Evolutionary conservation across 2,113 vertebrate genomes (phyloP).

Genomic region (Upupa epops): DNA sequence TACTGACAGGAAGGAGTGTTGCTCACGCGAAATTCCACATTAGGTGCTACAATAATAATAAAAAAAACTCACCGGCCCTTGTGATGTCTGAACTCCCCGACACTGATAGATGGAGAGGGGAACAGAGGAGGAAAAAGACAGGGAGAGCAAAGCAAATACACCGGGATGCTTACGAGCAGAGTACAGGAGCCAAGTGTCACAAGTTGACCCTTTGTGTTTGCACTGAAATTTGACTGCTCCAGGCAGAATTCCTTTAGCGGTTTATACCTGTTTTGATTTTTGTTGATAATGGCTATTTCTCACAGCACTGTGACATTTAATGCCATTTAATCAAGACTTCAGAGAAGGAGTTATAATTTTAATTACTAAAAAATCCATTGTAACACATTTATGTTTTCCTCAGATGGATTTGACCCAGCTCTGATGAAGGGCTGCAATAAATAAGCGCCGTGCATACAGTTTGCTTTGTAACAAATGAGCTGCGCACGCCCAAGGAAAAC

Average conservation of each 20-base stretch:
- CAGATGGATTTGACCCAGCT: neutral
- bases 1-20: constrained; percentile 68
- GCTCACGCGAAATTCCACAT: constrained; percentile 70
- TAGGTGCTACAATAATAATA: constrained; percentile 65
- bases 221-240: constrained; percentile 10
- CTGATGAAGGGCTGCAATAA: constrained; percentile 23
- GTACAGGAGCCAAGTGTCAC: constrained; percentile 50
- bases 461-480: neutral
- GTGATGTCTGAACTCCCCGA: constrained; percentile 67
- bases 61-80: constrained; percentile 39
- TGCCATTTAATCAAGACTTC: neutral
- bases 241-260: neutral
- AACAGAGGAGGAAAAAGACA: constrained; percentile 63
- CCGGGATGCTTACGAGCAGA: constrained; percentile 49
- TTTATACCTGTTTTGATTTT: constrained; percentile 2
- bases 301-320: neutral
- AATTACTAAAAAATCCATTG: constrained; percentile 2
- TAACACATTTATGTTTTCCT: neutral
- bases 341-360: constrained; percentile 13
- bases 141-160: constrained; percentile 52
- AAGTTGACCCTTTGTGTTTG: constrained; percentile 49
- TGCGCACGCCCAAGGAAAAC: neutral
- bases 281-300: neutral
- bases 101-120: constrained; percentile 57
- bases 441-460: neutral